Conservation (phyloP, 2,797 vertebrate genomes). For the Pseudochirops corinnae region DNA sequence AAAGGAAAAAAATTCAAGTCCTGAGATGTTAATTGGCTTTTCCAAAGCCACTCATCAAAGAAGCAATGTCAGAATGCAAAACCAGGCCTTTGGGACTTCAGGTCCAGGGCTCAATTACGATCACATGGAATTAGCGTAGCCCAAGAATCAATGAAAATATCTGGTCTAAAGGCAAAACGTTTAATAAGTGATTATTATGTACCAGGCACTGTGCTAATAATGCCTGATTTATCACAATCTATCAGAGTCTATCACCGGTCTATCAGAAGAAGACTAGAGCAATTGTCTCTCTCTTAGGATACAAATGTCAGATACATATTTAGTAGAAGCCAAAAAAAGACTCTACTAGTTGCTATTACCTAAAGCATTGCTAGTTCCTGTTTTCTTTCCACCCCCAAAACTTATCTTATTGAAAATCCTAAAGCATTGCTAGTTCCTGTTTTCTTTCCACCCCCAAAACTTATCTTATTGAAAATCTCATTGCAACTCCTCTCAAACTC, state of each 20-base stretch:
- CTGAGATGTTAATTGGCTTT: neutral
- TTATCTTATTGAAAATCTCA: neutral
- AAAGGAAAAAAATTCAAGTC: neutral
- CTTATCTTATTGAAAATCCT: neutral
- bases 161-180: slow-evolving; percentile 6
- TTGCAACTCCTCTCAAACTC: neutral
- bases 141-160: slow-evolving; percentile 20
- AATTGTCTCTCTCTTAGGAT: neutral
- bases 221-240: slow-evolving; percentile 8
- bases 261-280: neutral
- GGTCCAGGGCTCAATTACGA: neutral
- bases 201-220: slow-evolving; percentile 1
- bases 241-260: neutral
- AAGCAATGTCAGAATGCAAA: neutral
- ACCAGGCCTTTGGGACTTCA: neutral
- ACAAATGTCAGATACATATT: neutral
- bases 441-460: neutral
- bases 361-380: neutral
- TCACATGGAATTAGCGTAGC: neutral
- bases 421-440: neutral
- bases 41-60: neutral
- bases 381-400: neutral
- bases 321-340: neutral
- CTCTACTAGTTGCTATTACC: neutral
- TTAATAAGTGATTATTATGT: slow-evolving; percentile 36